phyloP scores from a whole-genome alignment of 1,140 invertebrate genomes.

The Pogonomyrmex barbatus region DNA sequence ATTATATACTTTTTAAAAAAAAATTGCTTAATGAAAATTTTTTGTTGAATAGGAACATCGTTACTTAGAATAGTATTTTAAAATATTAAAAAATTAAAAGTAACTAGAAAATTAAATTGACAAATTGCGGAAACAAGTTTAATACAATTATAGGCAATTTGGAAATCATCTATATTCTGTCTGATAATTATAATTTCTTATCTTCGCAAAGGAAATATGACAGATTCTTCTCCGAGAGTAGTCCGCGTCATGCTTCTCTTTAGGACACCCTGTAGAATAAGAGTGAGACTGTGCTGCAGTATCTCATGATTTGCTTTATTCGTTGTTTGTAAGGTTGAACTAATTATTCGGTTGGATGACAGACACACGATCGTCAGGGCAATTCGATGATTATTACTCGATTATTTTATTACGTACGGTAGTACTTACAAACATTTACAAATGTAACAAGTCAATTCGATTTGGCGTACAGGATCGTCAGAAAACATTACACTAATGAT shows the following conservation, averaged over 20 bases:
- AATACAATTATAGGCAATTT: not conserved
- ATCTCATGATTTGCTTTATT: constrained; percentile 68
- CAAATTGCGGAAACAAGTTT: not conserved
- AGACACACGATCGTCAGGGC: constrained; percentile 54
- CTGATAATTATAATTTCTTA: not conserved
- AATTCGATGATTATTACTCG: constrained; percentile 79
- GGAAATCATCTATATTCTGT: not conserved
- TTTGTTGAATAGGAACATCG: too few relatives aligned
- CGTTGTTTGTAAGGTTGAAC: constrained; percentile 64
- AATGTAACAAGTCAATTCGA: constrained; percentile 84
- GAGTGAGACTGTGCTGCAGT: constrained; percentile 54
- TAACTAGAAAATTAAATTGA: not conserved
- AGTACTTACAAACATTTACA: constrained; percentile 84
- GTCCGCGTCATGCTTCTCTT: not conserved
- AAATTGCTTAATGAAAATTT: not conserved
- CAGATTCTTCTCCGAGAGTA: constrained; percentile 1
- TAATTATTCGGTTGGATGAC: constrained; percentile 58
- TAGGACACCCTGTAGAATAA: constrained; percentile 49
- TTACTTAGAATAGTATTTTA: too few relatives aligned
- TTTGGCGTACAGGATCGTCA: constrained; percentile 82
- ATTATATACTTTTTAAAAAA: not conserved
- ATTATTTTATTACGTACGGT: constrained; percentile 82
- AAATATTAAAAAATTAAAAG: not conserved
- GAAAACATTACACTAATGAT: constrained; percentile 77
- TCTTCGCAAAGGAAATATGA: not conserved